Evolutionary conservation across 2,888 invertebrate species (phyloP), one percentile per base, ranked within the genome.

Genomic region (Dichetophora obliterata): DNA sequence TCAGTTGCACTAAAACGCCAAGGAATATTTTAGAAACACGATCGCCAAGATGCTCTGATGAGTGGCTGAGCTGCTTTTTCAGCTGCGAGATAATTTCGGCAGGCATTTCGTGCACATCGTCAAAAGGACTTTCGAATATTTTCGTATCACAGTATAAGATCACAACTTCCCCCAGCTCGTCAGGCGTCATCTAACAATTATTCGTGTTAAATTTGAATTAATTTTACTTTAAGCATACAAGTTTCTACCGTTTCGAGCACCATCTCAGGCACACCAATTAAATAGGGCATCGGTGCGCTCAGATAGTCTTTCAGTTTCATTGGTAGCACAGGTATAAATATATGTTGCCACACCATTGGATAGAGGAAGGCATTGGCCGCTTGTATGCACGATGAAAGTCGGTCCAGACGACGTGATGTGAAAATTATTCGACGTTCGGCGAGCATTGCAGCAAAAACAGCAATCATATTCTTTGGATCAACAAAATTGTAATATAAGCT

Each of bases 311-410:
- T 93, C 79, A 98, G 92, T 86, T 95, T 93, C 88, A 93, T 92
- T 27, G 98, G 98, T 85, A 98, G 90, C 82, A 99, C 95, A 73
- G 98, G 98, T 90, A 99, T 98, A 89, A 96, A 99, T 86, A 99
- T 96, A 86, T 98, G 98, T 90, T 99, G 98, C 99, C 99, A 99
- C 82, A 95, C 95, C 98, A 99, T 98, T 0, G 99, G 99, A 90
- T 98, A 98, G 59, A 99, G 93, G 66, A 99, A 93, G 79, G 96
- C 94, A 88, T 97, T 97, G 22, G 98, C 96, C 16, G 98, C 98
- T 89, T 98, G 97, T 34, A 96, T 95, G 85, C 96, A 96, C 0
- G 98, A 96, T 70, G 97, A 97, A 69, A 99, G 91, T 78, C 97
- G 92, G 81, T 96, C 96, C 80, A 98, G 91, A 86, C 95, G 95